Evolutionary conservation across 2,888 invertebrate genomes (phyloP).

Genomic region (Pachydiplax longipennis): DNA sequence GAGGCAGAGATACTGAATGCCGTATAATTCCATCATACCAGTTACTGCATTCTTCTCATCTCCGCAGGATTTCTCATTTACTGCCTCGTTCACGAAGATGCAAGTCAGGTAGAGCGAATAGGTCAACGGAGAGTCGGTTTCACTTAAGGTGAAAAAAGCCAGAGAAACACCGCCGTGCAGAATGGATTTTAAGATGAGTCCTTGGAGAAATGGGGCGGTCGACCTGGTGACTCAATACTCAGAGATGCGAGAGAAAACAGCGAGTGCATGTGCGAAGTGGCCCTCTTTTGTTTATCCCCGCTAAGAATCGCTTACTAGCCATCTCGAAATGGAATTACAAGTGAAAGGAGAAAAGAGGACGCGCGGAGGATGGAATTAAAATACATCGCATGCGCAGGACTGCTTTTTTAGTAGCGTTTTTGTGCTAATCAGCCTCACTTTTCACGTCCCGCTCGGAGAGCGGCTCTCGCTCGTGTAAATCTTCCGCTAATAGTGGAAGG

Average conservation of each 20-base stretch:
- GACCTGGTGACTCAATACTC: no score
- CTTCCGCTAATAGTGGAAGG: not conserved
- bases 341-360: not conserved
- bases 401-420: not conserved
- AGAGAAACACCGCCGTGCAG: no score
- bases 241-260: not conserved
- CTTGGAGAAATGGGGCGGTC: no score
- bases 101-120: no score
- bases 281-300: not conserved
- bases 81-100: no score
- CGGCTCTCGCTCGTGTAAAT: not conserved
- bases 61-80: no score
- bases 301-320: not conserved
- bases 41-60: no score
- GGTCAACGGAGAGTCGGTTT: no score
- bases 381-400: not conserved
- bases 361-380: not conserved
- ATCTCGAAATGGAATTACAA: not conserved
- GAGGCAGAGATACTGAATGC: no score
- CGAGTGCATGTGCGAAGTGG: not conserved
- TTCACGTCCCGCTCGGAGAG: not conserved
- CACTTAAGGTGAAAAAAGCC: no score
- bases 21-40: no score
- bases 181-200: no score
- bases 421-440: not conserved